Percentiles rank a stretch among this genome's conserved stretches.
Evolutionary conservation across 2,113 vertebrate genomes (phyloP).

Genomic region (Mormyrus iriodes): DNA sequence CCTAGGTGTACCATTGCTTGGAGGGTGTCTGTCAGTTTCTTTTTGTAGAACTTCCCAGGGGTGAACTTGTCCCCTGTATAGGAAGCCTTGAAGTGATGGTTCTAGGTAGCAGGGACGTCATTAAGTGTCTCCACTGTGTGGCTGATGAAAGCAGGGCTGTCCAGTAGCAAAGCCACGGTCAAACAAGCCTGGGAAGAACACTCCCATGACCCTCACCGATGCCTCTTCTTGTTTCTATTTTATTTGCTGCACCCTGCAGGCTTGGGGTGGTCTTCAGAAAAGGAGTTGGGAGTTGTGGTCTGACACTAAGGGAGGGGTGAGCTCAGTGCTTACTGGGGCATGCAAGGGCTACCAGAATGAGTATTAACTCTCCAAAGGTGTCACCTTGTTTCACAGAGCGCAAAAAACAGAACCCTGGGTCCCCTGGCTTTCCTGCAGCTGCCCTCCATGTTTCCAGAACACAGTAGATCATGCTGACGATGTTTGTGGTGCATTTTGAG

Average conservation of each 20-base stretch:
- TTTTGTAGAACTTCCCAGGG: neutral
- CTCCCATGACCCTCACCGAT: no score
- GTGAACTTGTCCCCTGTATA: neutral
- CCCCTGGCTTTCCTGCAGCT: neutral
- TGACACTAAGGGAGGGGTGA: neutral
- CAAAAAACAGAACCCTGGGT: neutral
- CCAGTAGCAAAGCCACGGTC: neutral
- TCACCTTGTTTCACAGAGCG: neutral
- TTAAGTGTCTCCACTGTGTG: neutral
- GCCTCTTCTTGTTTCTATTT: neutral
- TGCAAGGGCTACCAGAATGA: neutral
- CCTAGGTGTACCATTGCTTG: neutral
- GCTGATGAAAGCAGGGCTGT: neutral
- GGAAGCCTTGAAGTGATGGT: neutral
- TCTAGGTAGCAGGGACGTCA: neutral
- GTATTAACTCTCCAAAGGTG: neutral
- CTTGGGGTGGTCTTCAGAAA: neutral
- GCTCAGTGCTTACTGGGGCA: neutral
- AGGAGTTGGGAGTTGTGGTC: neutral
- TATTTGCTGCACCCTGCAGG: neutral
- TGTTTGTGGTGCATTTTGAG: neutral
- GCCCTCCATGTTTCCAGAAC: neutral
- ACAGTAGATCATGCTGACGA: neutral
- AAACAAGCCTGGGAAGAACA: neutral
- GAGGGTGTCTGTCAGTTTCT: neutral